Evolutionary conservation across 2,113 vertebrate genomes (phyloP).

Genomic region (Lipophrys pholis): DNA sequence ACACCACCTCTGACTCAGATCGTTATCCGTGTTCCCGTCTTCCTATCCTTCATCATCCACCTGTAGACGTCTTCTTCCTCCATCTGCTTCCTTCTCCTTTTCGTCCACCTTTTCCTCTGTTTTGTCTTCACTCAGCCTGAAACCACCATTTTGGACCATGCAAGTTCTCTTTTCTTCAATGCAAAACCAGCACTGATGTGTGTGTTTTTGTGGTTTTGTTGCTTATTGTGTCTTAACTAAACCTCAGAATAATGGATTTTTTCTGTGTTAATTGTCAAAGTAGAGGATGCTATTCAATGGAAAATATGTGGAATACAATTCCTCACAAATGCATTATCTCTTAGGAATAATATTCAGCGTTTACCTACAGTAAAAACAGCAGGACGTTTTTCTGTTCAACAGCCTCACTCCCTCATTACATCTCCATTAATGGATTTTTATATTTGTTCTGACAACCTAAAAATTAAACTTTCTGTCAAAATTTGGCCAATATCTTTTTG

Average conservation of each 20-base stretch:
- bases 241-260: not conserved
- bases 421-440: no score
- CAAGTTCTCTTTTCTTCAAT: conserved; percentile 12
- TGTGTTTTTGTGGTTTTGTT: not conserved
- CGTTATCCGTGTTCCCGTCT: conserved; percentile 20
- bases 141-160: conserved; percentile 43
- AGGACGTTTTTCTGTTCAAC: no score
- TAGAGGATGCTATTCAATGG: no score
- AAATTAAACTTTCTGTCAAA: no score
- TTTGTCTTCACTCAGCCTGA: conserved; percentile 3
- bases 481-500: no score
- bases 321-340: no score
- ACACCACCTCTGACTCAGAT: conserved; percentile 21
- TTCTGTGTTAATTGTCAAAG: not conserved
- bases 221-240: not conserved
- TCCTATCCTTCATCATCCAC: conserved; percentile 12
- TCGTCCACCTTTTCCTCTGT: conserved; percentile 7
- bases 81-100: conserved; percentile 6
- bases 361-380: no score
- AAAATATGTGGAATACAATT: no score
- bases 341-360: no score
- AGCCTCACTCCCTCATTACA: no score
- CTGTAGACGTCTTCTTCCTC: conserved; percentile 6
- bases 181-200: not conserved
- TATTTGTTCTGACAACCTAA: no score